Evolutionary conservation across 2,797 vertebrate species (phyloP), one percentile per base, ranked within the genome.

Genomic region (Pagetopsis macropterus): DNA sequence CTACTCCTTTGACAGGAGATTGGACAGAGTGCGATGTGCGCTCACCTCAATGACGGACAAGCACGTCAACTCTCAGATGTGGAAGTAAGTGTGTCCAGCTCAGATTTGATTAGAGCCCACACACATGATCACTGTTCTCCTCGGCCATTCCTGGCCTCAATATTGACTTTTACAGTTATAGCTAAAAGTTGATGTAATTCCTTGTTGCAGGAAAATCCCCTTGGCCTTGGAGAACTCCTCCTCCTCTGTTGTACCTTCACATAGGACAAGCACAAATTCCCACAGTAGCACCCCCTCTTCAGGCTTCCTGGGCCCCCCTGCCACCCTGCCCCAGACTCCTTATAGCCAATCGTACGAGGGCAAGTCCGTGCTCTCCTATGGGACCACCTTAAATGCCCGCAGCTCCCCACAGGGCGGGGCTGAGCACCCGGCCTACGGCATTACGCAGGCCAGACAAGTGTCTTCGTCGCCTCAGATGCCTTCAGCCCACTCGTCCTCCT

Each of bases 41-140:
- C 93, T 99, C 83, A 97, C 93, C 84, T 92, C 95, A 83, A 99
- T 99, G 97, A 95, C 98, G 95, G 98, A 99, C 93, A 99, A 97
- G 90, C 97, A 99, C 83, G 95, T 98, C 82, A 99, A 97, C 75
- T 95, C 98, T 52, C 96, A 98, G 89, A 96, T 99, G 94, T 99
- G 98, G 98, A 99, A 96, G 98, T 99, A 91, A 96, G 97, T 96
- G 46, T 78, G 52, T 56, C 27, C 13, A 7, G 31, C 33, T 72
- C 16, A 59, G 16, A 48, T 12, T 16, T 48, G 12, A 21, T 56
- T 19, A 7, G 15, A 9, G 1, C 3, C 0, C 0, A 45, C 13
- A 0, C 10, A 12, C 8, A n/a, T 31, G 17, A 51, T 55, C 31
- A 41, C 11, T 3, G 6, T 9, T 14, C 1, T 1, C 31, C n/a